Percentiles rank a stretch among this genome's conserved stretches.
These are phyloP conservation scores for Chlorocebus sabaeus DNA, from an alignment of 2,113 vertebrate genomes.

Conservation along the genomic window DNA sequence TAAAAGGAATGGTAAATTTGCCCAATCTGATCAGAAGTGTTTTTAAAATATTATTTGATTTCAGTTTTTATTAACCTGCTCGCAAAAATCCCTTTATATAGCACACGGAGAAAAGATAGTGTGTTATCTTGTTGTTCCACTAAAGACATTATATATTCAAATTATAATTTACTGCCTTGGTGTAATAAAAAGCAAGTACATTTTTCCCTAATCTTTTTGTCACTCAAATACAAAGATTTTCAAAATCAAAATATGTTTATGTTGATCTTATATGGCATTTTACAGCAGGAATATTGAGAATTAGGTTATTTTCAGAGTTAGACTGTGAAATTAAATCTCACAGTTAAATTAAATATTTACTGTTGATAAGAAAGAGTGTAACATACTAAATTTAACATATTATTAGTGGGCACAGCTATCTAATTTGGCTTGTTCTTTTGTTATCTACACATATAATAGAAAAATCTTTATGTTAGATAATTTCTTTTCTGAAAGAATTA, in stretches of 20 bases:
- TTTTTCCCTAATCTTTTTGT: background rate
- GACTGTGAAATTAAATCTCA: background rate
- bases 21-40: background rate
- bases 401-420: background rate
- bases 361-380: background rate
- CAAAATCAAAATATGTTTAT: background rate
- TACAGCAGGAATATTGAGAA: background rate
- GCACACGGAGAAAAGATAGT: background rate
- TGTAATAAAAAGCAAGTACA: background rate
- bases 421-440: background rate
- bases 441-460: background rate
- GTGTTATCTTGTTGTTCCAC: background rate
- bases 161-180: background rate
- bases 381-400: background rate
- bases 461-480: background rate
- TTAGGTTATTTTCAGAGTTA: background rate
- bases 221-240: background rate
- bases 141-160: background rate
- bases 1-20: slow-evolving; percentile 1
- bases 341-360: background rate
- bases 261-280: background rate
- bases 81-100: background rate
- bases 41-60: slow-evolving; percentile 19
- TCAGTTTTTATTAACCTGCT: background rate
- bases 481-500: background rate